These are phyloP conservation scores for Ditylenchus dipsaci DNA, from an alignment of 1,140 invertebrate genomes.

Conservation along the genomic window DNA sequence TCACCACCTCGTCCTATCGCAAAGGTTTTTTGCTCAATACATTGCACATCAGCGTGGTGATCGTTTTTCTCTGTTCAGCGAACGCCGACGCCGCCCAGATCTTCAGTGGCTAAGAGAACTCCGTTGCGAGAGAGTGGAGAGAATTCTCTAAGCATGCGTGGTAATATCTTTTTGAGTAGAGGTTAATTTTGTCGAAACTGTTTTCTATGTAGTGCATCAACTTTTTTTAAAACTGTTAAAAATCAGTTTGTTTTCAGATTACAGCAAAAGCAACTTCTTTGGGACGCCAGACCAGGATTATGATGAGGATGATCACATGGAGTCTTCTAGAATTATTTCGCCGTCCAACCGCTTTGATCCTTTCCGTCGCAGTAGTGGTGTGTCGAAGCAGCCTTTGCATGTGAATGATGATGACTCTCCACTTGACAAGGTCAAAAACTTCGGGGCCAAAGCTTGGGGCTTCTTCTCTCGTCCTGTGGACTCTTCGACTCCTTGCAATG, in stretches of 20 bases:
- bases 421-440: slow-evolving; percentile 23
- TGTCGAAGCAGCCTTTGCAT: too few relatives aligned
- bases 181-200: slow-evolving; percentile 6
- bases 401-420: slow-evolving; percentile 7
- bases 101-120: slow-evolving; percentile 8
- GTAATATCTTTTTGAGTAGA: slow-evolving; percentile 6
- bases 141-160: not conserved
- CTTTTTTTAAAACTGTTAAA: not conserved
- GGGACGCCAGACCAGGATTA: slow-evolving; percentile 20
- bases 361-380: not conserved
- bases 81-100: slow-evolving; percentile 26
- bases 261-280: not conserved
- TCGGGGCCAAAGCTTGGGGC: slow-evolving; percentile 14
- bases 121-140: slow-evolving; percentile 9
- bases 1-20: not conserved
- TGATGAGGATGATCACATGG: slow-evolving; percentile 37
- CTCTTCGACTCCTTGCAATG: slow-evolving; percentile 18
- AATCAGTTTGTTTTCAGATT: not conserved
- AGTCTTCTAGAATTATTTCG: slow-evolving; percentile 35
- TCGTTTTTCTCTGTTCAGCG: not conserved
- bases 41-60: too few relatives aligned
- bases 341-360: slow-evolving; percentile 13
- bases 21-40: not conserved
- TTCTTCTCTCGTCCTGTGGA: slow-evolving; percentile 22
- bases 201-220: not conserved